phyloP scores from a whole-genome alignment of 2,113 vertebrate species.

The Chrysochloris asiatica region DNA sequence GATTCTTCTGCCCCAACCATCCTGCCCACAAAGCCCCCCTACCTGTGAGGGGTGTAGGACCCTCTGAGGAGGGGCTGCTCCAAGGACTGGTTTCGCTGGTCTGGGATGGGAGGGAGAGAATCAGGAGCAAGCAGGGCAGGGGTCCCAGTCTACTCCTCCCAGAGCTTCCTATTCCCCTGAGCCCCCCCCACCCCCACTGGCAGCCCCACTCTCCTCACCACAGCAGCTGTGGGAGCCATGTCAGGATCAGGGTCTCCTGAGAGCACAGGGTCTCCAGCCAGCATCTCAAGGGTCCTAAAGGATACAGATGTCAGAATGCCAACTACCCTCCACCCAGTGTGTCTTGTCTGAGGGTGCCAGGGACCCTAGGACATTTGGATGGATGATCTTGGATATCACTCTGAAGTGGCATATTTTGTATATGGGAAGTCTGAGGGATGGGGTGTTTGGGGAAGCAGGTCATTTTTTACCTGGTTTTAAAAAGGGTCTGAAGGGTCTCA shows the following conservation, averaged over 20 bases:
- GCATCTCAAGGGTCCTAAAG: constrained; percentile 67
- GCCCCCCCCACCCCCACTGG: background rate
- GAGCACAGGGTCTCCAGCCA: constrained; percentile 56
- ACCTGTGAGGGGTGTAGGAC: constrained; percentile 67
- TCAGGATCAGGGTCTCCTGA: constrained; percentile 51
- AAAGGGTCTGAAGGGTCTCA: background rate
- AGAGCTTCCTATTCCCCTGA: background rate
- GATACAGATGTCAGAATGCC: constrained; percentile 19
- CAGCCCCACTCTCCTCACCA: constrained; percentile 10
- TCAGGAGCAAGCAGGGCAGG: background rate
- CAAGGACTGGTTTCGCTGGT: constrained; percentile 20
- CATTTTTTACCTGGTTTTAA: background rate
- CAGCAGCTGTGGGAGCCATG: background rate
- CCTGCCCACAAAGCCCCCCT: constrained; percentile 2
- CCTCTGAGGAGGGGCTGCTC: constrained; percentile 48
- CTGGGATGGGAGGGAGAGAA: background rate
- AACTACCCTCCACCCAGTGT: background rate
- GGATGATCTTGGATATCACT: background rate
- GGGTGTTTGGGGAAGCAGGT: background rate
- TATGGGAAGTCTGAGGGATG: background rate
- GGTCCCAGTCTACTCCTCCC: background rate
- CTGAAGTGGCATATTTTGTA: background rate
- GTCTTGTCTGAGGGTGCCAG: background rate
- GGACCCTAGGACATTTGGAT: background rate
- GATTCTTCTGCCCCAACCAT: background rate